Evolutionary conservation across 1,140 invertebrate genomes (phyloP).

Genomic region (Orussus abietinus): DNA sequence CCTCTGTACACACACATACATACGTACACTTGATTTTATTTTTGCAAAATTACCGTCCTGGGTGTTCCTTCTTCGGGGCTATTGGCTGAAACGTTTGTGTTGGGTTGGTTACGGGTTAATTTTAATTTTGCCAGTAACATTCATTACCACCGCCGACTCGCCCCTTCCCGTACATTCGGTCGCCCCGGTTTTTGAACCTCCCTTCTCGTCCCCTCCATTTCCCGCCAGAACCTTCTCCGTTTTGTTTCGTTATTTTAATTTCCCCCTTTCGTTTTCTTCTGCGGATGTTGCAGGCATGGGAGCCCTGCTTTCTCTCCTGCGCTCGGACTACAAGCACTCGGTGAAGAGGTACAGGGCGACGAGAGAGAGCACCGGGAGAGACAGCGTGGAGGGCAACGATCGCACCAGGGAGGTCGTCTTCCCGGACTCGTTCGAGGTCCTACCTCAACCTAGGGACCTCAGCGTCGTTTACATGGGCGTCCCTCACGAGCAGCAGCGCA

Average conservation of each 20-base stretch:
- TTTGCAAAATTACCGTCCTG: constrained; percentile 23
- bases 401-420: constrained; percentile 40
- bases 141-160: background rate
- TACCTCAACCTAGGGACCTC: constrained; percentile 44
- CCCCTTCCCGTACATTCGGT: background rate
- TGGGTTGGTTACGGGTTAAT: constrained; percentile 49
- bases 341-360: constrained; percentile 13
- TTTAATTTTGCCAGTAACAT: constrained; percentile 16
- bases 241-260: constrained; percentile 34
- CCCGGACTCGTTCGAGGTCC: constrained; percentile 49
- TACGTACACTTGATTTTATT: background rate
- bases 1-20: background rate
- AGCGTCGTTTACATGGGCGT: constrained; percentile 46
- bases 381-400: constrained; percentile 17
- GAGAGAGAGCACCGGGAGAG: constrained; percentile 25
- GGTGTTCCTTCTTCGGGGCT: constrained; percentile 38
- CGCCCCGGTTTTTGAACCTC: constrained; percentile 1
- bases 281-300: constrained; percentile 48
- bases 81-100: constrained; percentile 49
- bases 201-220: background rate
- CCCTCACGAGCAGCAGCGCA: constrained; percentile 59
- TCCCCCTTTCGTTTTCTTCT: constrained; percentile 30
- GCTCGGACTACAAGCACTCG: constrained; percentile 41
- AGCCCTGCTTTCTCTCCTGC: constrained; percentile 40
- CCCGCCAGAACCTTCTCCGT: constrained; percentile 13